phyloP scores from a whole-genome alignment of 2,113 vertebrate genomes.

The Podarcis muralis region DNA sequence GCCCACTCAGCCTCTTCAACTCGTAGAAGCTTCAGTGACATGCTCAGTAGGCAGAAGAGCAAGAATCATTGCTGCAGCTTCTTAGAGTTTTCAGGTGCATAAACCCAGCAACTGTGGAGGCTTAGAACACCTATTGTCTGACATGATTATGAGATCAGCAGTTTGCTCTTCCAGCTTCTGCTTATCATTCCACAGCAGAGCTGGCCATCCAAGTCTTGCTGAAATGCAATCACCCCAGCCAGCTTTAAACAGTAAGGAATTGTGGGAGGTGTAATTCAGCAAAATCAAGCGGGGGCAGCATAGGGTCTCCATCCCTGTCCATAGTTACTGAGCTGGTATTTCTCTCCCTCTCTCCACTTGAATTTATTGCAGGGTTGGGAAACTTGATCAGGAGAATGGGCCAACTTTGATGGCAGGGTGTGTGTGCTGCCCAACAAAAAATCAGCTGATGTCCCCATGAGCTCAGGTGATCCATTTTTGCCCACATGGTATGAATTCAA shows the following conservation, averaged over 20 bases:
- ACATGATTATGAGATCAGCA: slow-evolving; percentile 1
- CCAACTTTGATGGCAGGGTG: no score
- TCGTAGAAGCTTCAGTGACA: neutral
- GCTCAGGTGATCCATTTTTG: no score
- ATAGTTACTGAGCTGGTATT: neutral
- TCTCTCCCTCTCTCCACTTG: neutral
- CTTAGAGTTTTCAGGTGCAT: neutral
- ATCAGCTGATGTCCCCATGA: no score
- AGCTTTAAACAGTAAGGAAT: neutral
- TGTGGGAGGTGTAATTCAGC: neutral
- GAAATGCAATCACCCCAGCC: neutral
- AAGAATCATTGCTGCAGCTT: neutral
- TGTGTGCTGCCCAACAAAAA: no score
- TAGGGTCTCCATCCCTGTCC: neutral
- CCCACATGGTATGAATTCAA: no score
- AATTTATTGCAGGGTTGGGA: neutral
- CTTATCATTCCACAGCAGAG: no score
- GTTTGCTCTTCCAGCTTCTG: neutral
- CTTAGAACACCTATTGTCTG: neutral
- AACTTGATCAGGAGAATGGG: no score
- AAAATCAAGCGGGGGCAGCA: neutral
- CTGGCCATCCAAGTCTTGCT: no score
- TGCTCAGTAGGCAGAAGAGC: neutral
- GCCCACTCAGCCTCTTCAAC: no score
- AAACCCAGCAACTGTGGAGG: neutral